Percentiles rank a stretch among this genome's conserved stretches.
Conservation (phyloP, 2,113 vertebrate genomes). For the Siniperca knerii region DNA sequence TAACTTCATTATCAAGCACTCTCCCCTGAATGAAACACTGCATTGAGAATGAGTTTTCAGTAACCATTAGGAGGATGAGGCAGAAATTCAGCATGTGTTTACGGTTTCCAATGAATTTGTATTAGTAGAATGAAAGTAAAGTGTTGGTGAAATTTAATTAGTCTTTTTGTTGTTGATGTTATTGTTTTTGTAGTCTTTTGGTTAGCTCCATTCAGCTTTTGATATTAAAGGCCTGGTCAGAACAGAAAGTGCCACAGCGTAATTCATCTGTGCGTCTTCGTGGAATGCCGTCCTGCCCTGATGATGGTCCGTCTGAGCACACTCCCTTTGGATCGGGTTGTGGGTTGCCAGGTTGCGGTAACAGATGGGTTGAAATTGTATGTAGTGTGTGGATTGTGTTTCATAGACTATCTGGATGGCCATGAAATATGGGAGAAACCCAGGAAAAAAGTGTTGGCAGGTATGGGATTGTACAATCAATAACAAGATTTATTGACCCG, state of each 20-base stretch:
- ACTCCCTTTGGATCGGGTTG: no score
- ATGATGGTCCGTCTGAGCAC: no score
- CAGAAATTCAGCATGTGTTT: slow-evolving; percentile 3
- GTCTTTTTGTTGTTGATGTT: neutral
- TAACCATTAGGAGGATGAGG: slow-evolving; percentile 3
- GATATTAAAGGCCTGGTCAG: neutral
- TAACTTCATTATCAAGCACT: slow-evolving; percentile 57
- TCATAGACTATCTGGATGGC: no score
- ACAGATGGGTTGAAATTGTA: no score
- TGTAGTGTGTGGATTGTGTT: no score
- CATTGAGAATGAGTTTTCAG: slow-evolving; percentile 24
- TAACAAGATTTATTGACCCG: no score
- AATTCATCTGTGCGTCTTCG: neutral
- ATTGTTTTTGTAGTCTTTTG: no score
- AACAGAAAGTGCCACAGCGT: neutral
- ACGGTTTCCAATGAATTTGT: neutral
- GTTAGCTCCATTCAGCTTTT: neutral
- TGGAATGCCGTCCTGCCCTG: no score
- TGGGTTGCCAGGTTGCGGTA: no score
- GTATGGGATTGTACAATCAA: no score
- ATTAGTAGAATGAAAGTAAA: neutral
- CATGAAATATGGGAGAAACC: no score
- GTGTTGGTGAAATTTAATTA: slow-evolving; percentile 4
- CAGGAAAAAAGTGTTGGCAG: no score
- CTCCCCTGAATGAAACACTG: slow-evolving; percentile 41